Evolutionary conservation across 2,113 vertebrate genomes (phyloP).

Genomic region (Anser cygnoides): DNA sequence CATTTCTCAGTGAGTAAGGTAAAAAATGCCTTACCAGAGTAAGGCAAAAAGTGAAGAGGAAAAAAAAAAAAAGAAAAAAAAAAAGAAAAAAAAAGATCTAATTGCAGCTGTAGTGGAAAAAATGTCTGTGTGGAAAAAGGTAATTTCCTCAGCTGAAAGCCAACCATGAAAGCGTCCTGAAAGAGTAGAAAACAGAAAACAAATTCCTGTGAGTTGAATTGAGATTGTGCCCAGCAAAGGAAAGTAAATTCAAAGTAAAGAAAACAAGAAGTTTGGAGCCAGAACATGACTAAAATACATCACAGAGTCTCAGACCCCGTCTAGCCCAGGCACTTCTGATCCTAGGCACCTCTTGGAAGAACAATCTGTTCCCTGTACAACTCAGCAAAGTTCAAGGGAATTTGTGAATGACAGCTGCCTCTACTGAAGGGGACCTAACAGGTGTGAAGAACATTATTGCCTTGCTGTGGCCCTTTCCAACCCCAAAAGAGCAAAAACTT

Average conservation of each 20-base stretch:
- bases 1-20: not conserved
- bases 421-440: not conserved
- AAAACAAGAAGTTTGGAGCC: not conserved
- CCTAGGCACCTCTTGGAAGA: slow-evolving; percentile 23
- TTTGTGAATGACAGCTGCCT: not conserved
- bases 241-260: slow-evolving; percentile 2
- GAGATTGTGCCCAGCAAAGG: not conserved
- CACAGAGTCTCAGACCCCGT: not conserved
- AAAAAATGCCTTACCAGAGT: not conserved
- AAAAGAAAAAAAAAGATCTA: not conserved
- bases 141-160: not conserved
- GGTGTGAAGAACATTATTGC: not conserved
- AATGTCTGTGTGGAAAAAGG: not conserved
- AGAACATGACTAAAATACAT: not conserved
- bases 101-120: not conserved
- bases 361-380: slow-evolving; percentile 2
- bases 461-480: not conserved
- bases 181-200: slow-evolving; percentile 27
- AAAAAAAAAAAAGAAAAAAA: not conserved
- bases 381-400: not conserved
- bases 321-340: not conserved
- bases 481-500: not conserved
- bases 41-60: not conserved
- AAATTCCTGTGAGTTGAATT: slow-evolving; percentile 50
- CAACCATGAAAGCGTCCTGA: not conserved